Evolutionary conservation across 2,888 invertebrate genomes (phyloP), one percentile per base, ranked within the genome.

Genomic region (Epinotia brunnichana): DNA sequence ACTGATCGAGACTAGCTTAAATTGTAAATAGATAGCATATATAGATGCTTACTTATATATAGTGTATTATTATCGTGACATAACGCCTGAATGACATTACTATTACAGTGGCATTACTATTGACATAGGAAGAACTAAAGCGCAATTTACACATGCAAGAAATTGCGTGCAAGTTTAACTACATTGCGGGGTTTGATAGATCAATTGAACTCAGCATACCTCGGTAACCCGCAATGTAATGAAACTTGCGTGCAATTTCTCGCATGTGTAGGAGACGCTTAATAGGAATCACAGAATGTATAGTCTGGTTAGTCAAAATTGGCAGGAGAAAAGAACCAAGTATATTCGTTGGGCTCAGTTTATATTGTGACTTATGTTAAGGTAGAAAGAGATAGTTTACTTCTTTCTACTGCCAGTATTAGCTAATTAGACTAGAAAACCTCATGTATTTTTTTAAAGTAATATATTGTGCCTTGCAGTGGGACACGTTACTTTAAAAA

Each of bases 1-100:
- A 76, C 75, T 76, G 75, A 75, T 75, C 39, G 75, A 74, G 60
- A 60, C 44, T 73, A 75, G 61, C 60, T 67, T 60, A 73, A 53
- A 68, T 17, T 75, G 72, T 74, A 74, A 64, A 74, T 76, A 70
- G 19, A 66, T 72, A 71, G 62, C 60, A 61, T 70, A 62, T 71
- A 72, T 74, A 72, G 68, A 17, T 70, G 67, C 71, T 72, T 59
- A 69, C 29, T 24, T 69, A 63, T 54, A 44, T 61, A 67, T 66
- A 72, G 41, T 67, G 66, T 67, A 64, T 63, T 70, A 62, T 64
- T 70, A 56, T 61, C 41, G 67, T 68, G 56, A 68, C 54, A 66
- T 68, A 17, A 68, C 41, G 2, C 29, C 68, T 39, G 62, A 48
- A 68, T 17, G 7, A 57, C 41, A 57, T 59, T 68, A 39, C 41